A percentile compares a stretch with the other conserved stretches of the same genome.
phyloP scores from a whole-genome alignment of 2,797 vertebrate species.

The Alfaro cultratus region DNA sequence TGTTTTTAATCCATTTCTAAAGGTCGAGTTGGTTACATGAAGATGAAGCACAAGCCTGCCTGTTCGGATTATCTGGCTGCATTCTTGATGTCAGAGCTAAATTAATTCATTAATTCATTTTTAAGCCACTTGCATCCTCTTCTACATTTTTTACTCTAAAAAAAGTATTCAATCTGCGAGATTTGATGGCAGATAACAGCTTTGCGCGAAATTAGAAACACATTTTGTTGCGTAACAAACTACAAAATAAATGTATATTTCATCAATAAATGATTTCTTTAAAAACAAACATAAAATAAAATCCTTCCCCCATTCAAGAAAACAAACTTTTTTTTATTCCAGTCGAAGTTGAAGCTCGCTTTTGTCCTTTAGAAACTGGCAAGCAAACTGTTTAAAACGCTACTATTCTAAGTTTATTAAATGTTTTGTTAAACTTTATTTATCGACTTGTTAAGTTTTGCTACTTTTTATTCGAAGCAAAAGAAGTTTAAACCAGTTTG shows the following conservation, averaged over 20 bases:
- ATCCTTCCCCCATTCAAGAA: neutral
- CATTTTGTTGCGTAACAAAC: neutral
- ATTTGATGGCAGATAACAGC: neutral
- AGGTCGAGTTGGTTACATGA: slow-evolving; percentile 23
- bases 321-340: neutral
- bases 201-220: slow-evolving; percentile 4
- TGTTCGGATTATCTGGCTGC: neutral
- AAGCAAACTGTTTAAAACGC: slow-evolving; percentile 46
- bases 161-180: neutral
- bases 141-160: neutral
- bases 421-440: slow-evolving; percentile 28
- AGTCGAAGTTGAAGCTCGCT: slow-evolving; percentile 16
- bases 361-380: slow-evolving; percentile 27
- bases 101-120: neutral
- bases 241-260: neutral
- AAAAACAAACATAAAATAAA: neutral
- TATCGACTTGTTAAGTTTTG: slow-evolving; percentile 44
- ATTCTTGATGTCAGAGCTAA: neutral
- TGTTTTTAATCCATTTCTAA: slow-evolving; percentile 12
- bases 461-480: slow-evolving; percentile 46
- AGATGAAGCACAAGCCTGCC: slow-evolving; percentile 14
- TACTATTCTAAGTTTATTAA: slow-evolving; percentile 50
- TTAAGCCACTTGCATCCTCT: slow-evolving; percentile 9
- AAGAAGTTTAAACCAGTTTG: slow-evolving; percentile 78
- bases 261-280: neutral